phyloP scores from a whole-genome alignment of 2,888 invertebrate species.

The Athetis lepigone region DNA sequence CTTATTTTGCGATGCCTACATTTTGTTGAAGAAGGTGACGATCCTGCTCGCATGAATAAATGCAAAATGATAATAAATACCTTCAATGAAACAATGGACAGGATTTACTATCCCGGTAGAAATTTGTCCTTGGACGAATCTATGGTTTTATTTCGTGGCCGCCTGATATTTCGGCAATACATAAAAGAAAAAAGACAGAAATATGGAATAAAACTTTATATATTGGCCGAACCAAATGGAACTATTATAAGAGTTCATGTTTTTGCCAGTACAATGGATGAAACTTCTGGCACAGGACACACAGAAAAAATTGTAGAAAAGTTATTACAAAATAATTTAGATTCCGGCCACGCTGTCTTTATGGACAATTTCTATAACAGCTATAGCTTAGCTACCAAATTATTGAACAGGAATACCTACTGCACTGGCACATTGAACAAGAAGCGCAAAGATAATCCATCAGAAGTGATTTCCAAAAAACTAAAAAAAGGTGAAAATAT shows the following conservation, averaged over 20 bases:
- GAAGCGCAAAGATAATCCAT: slow-evolving; percentile 48
- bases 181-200: too few species aligned
- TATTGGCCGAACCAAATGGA: slow-evolving; percentile 70
- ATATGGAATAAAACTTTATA: slow-evolving; percentile 66
- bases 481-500: slow-evolving; percentile 25
- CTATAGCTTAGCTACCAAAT: slow-evolving; percentile 43
- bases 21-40: slow-evolving; percentile 35
- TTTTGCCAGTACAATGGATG: slow-evolving; percentile 51
- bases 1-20: slow-evolving; percentile 35
- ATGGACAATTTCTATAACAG: slow-evolving; percentile 67
- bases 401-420: slow-evolving; percentile 54
- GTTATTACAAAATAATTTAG: slow-evolving; percentile 58
- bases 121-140: slow-evolving; percentile 63
- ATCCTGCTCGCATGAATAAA: slow-evolving; percentile 31
- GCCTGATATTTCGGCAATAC: slow-evolving; percentile 63
- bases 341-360: slow-evolving; percentile 63
- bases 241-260: slow-evolving; percentile 60
- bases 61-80: slow-evolving; percentile 27
- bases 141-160: slow-evolving; percentile 66
- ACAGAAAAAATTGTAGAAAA: slow-evolving; percentile 62
- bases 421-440: slow-evolving; percentile 61
- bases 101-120: slow-evolving; percentile 60
- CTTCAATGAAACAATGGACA: slow-evolving; percentile 52
- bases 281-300: slow-evolving; percentile 52
- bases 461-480: slow-evolving; percentile 28